Evolutionary conservation across 1,140 invertebrate species (phyloP), one percentile per base, ranked within the genome.

Genomic region (Pristionchus pacificus): DNA sequence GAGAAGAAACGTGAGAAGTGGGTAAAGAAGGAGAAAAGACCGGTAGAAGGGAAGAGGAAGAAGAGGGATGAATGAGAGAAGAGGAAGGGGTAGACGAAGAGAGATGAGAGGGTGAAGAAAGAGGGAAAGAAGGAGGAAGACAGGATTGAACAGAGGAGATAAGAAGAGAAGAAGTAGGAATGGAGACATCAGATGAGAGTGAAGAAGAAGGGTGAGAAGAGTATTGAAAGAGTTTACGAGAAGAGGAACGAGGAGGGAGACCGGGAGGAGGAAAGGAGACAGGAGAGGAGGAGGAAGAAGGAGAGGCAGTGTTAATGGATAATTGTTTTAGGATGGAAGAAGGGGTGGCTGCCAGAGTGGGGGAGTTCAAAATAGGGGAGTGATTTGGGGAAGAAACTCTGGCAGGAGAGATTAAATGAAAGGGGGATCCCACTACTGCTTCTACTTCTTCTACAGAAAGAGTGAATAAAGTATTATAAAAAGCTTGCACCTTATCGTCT

Each of bases 141-240:
- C 31, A 29, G 15, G 31, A 61, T 29, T 15, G 10, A 15, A n/a
- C 1, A 62, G n/a, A 60, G 28, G 59, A n/a, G 28, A 6, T 60
- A 60, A n/a, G 38, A 30, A 33, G 19, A 63, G 28, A 63, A 63
- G 6, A n/a, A 33, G 15, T 25, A 33, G 38, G 33, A 49, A 65
- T 65, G 63, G n/a, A 49, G 57, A 32, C 38, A 65, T 13, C 24
- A 24, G 49, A 33, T 10, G 14, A 15, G 29, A 64, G 25, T 13
- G 29, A 49, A 13, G 15, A 49, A 49, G 25, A 63, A 10, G 27
- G 38, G 3, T 24, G 3, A 31, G 32, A 62, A 31, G 32, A 6
- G 29, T n/a, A 33, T 32, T 64, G 32, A 30, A 64, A 30, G 49
- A 33, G 62, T 33, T 64, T 64, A 49, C 29, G 63, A 65, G 63